Evolutionary conservation across 1,140 invertebrate genomes (phyloP).

Genomic region (Brachionus rubens): DNA sequence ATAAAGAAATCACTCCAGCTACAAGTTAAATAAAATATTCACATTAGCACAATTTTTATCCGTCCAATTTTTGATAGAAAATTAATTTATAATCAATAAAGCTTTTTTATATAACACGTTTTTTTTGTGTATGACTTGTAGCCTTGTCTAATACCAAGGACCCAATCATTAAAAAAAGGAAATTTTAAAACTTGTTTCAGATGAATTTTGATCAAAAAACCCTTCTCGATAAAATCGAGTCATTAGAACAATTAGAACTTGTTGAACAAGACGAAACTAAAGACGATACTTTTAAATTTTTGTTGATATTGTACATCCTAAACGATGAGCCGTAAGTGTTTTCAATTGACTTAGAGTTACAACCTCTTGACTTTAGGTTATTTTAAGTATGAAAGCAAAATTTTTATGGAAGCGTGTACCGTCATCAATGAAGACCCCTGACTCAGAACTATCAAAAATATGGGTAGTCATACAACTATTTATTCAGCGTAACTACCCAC

Average conservation of each 20-base stretch:
- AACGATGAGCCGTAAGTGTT: neutral
- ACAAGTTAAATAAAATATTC: neutral
- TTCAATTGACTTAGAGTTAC: neutral
- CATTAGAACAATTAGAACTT: constrained; percentile 17
- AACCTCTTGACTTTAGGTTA: neutral
- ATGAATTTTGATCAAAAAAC: constrained; percentile 13
- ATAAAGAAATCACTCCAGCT: constrained; percentile 27
- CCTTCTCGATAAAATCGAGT: neutral
- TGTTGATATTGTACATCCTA: constrained; percentile 10
- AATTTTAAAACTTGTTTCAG: neutral
- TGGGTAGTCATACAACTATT: neutral
- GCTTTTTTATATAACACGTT: neutral
- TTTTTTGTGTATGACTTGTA: neutral
- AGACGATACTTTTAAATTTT: neutral
- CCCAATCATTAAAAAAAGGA: neutral
- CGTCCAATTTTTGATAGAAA: constrained; percentile 12
- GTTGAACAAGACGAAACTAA: neutral
- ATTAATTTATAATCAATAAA: neutral
- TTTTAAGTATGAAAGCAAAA: constrained; percentile 19
- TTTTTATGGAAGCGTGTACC: constrained; percentile 32
- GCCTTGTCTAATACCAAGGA: constrained; percentile 31
- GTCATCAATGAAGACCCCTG: neutral
- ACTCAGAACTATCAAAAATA: neutral
- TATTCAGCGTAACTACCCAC: neutral
- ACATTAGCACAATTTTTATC: neutral